Evolutionary conservation across 1,140 invertebrate species (phyloP).

Genomic region (Dysdera silvatica): DNA sequence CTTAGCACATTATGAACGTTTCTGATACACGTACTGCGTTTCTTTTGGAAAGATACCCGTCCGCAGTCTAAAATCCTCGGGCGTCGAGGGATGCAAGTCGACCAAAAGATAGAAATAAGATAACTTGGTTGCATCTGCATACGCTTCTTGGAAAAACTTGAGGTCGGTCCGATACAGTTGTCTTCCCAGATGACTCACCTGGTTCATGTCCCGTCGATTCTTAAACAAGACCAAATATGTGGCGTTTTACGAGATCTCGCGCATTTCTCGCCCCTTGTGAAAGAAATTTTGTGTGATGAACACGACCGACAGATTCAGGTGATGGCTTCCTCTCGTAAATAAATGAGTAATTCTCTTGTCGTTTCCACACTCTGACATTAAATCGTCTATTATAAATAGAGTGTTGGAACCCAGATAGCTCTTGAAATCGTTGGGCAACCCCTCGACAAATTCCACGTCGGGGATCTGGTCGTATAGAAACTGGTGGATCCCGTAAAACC

Average conservation of each 20-base stretch:
- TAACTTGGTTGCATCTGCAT: background rate
- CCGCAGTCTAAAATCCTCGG: background rate
- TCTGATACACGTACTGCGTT: background rate
- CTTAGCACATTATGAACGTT: too few species aligned
- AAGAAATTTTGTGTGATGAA: background rate
- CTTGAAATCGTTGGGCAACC: background rate
- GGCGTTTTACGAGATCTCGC: background rate
- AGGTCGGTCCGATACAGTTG: background rate
- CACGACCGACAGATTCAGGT: background rate
- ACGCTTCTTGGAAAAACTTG: background rate
- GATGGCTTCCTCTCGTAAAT: background rate
- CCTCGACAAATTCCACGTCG: background rate
- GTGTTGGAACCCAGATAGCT: background rate
- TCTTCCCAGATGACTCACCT: background rate
- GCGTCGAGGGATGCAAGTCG: background rate
- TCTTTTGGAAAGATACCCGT: background rate
- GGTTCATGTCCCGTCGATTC: background rate
- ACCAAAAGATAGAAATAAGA: background rate
- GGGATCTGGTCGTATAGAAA: background rate
- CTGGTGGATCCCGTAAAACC: background rate
- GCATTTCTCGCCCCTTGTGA: background rate
- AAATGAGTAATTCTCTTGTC: background rate
- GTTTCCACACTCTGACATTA: background rate
- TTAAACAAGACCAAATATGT: background rate
- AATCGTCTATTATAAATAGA: constrained; percentile 1